Base-by-base conservation (phyloP, 2,113 vertebrate species). In the Cygnus buccinator region DNA sequence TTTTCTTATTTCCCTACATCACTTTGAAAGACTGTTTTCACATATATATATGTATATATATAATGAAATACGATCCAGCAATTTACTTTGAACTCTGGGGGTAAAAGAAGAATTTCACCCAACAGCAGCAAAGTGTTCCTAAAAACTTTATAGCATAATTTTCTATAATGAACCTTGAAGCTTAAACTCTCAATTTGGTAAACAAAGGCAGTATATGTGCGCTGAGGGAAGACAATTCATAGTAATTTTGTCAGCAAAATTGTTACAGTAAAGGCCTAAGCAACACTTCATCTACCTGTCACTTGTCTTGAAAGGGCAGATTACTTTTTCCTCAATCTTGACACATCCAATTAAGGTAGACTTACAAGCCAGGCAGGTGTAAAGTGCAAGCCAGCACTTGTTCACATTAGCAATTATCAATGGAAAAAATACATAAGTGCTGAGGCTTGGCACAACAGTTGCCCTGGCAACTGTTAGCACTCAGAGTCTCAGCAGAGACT, bases 381-480 rank as follows among this genome's bases (percentile, higher is more conserved):
- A 98, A 98, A 98, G 97, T 98, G 94, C 97, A 98, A 98, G 97
- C 96, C 90, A 96, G 96, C 83, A 89, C 97, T 97, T 97, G 97
- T 96, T 98, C 98, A 89, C 97, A 97, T 98, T 97, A 98, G 96
- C 96, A 98, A 97, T 98, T 98, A 98, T 98, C 98, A 98, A 97
- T 97, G 95, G 97, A 96, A 97, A 94, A 97, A 95, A 92, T 97
- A 95, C 70, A 52, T 84, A 95, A 96, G 97, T 97, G 95, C 94
- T 94, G 93, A 95, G 96, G 73, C 95, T 96, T 97, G 97, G 97
- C 97, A 96, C 90, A 93, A 92, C 70, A 77, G 97, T 98, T 98
- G 81, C 97, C 97, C 94, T 92, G 96, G 97, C 93, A 98, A 98
- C 97, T 31, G 66, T 72, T 96, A 95, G 10, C 67, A 90, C 95